Percentiles rank a stretch among this genome's conserved stretches.
Conservation (phyloP, 1,140 invertebrate species). For the Macrotrachela quadricornifera region DNA sequence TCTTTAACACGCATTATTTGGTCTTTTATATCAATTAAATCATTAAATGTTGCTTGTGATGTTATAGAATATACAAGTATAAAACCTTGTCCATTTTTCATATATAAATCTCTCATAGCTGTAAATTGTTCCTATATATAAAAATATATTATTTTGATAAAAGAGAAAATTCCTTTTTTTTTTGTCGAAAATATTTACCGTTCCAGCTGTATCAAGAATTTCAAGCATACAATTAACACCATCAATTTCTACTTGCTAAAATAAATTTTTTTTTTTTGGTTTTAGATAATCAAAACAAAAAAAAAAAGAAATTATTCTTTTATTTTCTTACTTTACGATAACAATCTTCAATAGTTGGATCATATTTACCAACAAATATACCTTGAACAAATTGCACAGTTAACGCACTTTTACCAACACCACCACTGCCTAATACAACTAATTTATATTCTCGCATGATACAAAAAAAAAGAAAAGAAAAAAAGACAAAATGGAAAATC, state of each 20-base stretch:
- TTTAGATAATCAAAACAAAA: background rate
- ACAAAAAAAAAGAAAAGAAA: too few species aligned
- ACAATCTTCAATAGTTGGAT: slow-evolving; percentile 78
- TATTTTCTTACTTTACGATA: slow-evolving; percentile 28
- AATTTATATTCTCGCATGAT: slow-evolving; percentile 96
- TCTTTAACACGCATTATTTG: slow-evolving; percentile 96
- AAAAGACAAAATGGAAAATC: too few species aligned
- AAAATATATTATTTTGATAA: background rate
- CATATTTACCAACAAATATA: slow-evolving; percentile 99
- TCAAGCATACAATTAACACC: slow-evolving; percentile 97
- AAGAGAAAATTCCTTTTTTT: too few species aligned
- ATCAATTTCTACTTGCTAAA: slow-evolving; percentile 84
- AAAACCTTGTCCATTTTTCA: slow-evolving; percentile 99
- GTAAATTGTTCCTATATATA: slow-evolving; percentile 80
- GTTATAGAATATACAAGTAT: slow-evolving; percentile 97
- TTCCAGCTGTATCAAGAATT: slow-evolving; percentile 96
- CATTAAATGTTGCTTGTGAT: slow-evolving; percentile 98
- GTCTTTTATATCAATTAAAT: slow-evolving; percentile 90
- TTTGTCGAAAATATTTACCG: slow-evolving; percentile 35
- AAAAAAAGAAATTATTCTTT: background rate
- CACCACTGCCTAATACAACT: slow-evolving; percentile 88
- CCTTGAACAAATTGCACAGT: slow-evolving; percentile 95
- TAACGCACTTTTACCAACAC: slow-evolving; percentile 66
- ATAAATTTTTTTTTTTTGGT: slow-evolving; percentile 5
- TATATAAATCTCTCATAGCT: slow-evolving; percentile 98